A percentile compares a stretch with the other conserved stretches of the same genome.
These are phyloP conservation scores for Hyles euphorbiae DNA, from an alignment of 1,140 invertebrate genomes.

Conservation along the genomic window DNA sequence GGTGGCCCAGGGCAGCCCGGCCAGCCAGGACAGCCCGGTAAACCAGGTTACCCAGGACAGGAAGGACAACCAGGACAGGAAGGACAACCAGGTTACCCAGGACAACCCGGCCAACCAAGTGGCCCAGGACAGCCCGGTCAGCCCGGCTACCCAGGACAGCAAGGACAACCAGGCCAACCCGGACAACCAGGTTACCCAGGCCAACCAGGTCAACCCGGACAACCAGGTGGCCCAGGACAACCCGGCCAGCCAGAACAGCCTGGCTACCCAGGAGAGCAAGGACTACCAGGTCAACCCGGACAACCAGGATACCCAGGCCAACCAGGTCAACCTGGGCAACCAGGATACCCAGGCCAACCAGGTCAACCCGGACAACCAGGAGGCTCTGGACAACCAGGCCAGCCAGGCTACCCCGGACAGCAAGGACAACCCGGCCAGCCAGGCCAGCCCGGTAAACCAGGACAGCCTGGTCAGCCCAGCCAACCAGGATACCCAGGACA, in stretches of 20 bases:
- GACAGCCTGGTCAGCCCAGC: background rate
- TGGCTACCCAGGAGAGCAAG: slow-evolving; percentile 5
- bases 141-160: slow-evolving; percentile 9
- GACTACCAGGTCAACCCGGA: slow-evolving; percentile 12
- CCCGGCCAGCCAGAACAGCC: slow-evolving; percentile 9
- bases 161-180: slow-evolving; percentile 13
- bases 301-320: slow-evolving; percentile 7
- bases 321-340: background rate
- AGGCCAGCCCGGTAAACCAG: background rate
- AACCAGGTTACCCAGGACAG: slow-evolving; percentile 18
- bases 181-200: slow-evolving; percentile 23
- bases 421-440: slow-evolving; percentile 2
- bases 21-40: slow-evolving; percentile 5
- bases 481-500: background rate
- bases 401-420: slow-evolving; percentile 1
- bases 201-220: slow-evolving; percentile 14
- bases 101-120: slow-evolving; percentile 20
- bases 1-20: slow-evolving; percentile 8
- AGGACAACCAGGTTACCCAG: slow-evolving; percentile 16
- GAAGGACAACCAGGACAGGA: slow-evolving; percentile 12
- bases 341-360: too few species aligned
- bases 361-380: slow-evolving; percentile 25
- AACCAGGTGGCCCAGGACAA: slow-evolving; percentile 6
- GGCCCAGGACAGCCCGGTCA: background rate
- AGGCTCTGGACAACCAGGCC: slow-evolving; percentile 25